phyloP scores from a whole-genome alignment of 1,140 invertebrate genomes.

The Agraylea sexmaculata region DNA sequence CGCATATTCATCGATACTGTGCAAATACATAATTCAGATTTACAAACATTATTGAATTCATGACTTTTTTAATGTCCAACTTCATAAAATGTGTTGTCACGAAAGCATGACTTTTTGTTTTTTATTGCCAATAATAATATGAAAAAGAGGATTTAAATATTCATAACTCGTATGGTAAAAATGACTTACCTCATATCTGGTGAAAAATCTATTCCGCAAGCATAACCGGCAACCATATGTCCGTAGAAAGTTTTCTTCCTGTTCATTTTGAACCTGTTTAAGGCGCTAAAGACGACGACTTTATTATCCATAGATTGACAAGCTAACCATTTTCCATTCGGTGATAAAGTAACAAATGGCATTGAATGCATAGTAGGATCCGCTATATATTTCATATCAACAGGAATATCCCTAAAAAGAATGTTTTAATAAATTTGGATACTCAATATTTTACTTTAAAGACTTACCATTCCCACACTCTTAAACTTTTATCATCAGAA shows the following conservation, averaged over 20 bases:
- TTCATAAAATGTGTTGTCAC: too few relatives aligned
- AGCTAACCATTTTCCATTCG: constrained; percentile 97
- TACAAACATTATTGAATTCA: too few relatives aligned
- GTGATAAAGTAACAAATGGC: constrained; percentile 87
- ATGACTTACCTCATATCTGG: constrained; percentile 87
- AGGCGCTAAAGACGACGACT: constrained; percentile 92
- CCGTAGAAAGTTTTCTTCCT: constrained; percentile 96
- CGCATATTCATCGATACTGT: too few relatives aligned
- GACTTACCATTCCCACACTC: constrained; percentile 97
- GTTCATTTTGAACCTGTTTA: constrained; percentile 96
- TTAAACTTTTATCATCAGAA: constrained; percentile 95
- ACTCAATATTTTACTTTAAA: neutral
- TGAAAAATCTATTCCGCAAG: constrained; percentile 93
- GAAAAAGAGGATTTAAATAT: too few relatives aligned
- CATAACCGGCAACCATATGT: constrained; percentile 99
- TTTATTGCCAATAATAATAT: too few relatives aligned
- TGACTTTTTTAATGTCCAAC: too few relatives aligned
- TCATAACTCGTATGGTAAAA: too few relatives aligned
- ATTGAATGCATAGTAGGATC: constrained; percentile 99
- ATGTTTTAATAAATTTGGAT: constrained; percentile 1
- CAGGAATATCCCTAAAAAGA: constrained; percentile 83
- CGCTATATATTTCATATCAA: constrained; percentile 99
- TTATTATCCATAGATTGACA: constrained; percentile 99
- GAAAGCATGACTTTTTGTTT: too few relatives aligned
- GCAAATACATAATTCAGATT: too few relatives aligned